Base-by-base conservation (phyloP, 2,888 invertebrate genomes). In the Mythimna ferrago region DNA sequence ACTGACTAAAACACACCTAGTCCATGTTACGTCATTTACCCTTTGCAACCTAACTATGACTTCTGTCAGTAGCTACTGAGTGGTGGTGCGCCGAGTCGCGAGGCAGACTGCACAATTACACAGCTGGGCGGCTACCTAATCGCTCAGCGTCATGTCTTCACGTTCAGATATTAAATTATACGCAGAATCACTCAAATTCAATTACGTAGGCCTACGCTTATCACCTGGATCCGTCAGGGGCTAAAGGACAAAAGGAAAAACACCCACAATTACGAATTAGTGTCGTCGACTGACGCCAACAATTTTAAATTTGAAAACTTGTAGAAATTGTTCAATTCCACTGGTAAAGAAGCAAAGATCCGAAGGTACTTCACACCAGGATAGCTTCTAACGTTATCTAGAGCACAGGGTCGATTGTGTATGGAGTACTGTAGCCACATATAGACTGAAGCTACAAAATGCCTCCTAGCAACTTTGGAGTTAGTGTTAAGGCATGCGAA, bases 151-250 rank as follows among this genome's bases (percentile, higher is more conserved):
- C 67, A 71, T 62, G 67, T 81, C 83, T 81, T 75, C 75, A 69
- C 81, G 44, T 57, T 57, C 67, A 67, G 57, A 81, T 66, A 82
- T 74, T 78, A 57, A 69, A 78, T 72, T 66, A 44, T 73, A 57
- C 66, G 58, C 54, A 73, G 81, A 77, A 78, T 66, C 86, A 93
- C 92, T 93, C 44, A 44, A 19, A 60, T 60, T 73, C 26, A 63
- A 73, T 69, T 63, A 41, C 41, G 3, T 38, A 62, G 6, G 38
- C 6, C 35, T 38, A 58, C 48, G 35, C 44, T 1, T 63, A n/a
- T 7, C 53, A 54, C 64, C 73, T 51, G 32, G 10, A 6, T 10
- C 35, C 1, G 14, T 6, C 1, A 3, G 16, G 11, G 14, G 21
- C n/a, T 6, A 11, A 44, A 11, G 14, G n/a, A 38, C 35, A 44